Conservation (phyloP, 92 coral and sea anemone species). For the Bergia puertoricense region DNA sequence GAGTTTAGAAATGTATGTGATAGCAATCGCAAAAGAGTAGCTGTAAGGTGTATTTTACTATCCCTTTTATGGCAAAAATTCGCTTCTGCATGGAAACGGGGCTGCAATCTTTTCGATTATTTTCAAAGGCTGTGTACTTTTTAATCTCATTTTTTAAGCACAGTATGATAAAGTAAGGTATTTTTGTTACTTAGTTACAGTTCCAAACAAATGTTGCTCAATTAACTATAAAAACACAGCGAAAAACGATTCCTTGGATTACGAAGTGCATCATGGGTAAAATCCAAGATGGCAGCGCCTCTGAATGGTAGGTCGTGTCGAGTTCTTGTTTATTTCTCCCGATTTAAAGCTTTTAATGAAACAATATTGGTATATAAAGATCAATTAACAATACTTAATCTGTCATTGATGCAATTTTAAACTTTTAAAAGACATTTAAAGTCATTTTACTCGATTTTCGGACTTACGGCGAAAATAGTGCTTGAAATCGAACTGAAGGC, state of each 20-base stretch:
- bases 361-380: constrained; percentile 16
- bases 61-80: constrained; percentile 9
- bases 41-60: constrained; percentile 17
- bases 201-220: neutral
- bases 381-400: constrained; percentile 6
- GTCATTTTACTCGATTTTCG: constrained; percentile 9
- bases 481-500: constrained; percentile 1
- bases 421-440: constrained; percentile 9
- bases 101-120: constrained; percentile 30
- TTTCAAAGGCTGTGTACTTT: constrained; percentile 27
- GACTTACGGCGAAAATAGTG: neutral
- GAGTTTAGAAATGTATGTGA: constrained; percentile 40
- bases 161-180: neutral
- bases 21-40: constrained; percentile 44
- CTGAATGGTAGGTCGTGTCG: constrained; percentile 29
- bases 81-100: constrained; percentile 29
- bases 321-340: constrained; percentile 23
- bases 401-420: neutral
- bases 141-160: constrained; percentile 5
- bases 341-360: constrained; percentile 11
- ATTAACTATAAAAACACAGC: neutral
- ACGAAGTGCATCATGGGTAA: constrained; percentile 44
- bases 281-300: constrained; percentile 40
- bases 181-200: constrained; percentile 4
- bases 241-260: constrained; percentile 13